Evolutionary conservation across 2,797 vertebrate species (phyloP).

Genomic region (Atherinosoma microstoma): DNA sequence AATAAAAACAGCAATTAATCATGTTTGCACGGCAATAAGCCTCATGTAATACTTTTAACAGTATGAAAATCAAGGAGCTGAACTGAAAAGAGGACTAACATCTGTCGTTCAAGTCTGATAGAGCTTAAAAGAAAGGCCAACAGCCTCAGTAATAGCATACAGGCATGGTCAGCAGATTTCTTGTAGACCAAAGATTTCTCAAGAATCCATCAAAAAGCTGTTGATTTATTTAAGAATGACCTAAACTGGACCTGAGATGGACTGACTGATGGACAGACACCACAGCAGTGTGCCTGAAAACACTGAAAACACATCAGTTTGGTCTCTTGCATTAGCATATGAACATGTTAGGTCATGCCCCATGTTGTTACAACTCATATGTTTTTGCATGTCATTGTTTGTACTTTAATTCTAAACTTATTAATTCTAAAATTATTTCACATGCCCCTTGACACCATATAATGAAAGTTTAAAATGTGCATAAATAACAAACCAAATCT

Average conservation of each 20-base stretch:
- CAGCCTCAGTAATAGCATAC: not conserved
- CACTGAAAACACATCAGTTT: not conserved
- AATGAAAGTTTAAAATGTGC: not conserved
- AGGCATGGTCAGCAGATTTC: not conserved
- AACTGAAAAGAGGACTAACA: not conserved
- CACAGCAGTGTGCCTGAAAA: not conserved
- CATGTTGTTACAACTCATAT: too few relatives aligned
- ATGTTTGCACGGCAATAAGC: not conserved
- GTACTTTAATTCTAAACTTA: too few relatives aligned
- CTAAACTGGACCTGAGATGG: not conserved
- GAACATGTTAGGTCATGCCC: too few relatives aligned
- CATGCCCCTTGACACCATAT: not conserved
- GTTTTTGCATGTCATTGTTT: too few relatives aligned
- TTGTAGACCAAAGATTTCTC: not conserved
- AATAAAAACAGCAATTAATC: conserved; percentile 7
- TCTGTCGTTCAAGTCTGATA: not conserved
- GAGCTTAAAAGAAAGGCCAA: not conserved
- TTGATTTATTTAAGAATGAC: not conserved
- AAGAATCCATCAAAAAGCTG: not conserved
- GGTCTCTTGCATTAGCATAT: not conserved
- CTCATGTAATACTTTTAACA: not conserved
- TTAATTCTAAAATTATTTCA: too few relatives aligned
- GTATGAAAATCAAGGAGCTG: not conserved
- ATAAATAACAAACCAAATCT: not conserved
- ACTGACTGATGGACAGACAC: not conserved